Conservation (phyloP, 2,888 invertebrate species). For the Diabrotica balteata region DNA sequence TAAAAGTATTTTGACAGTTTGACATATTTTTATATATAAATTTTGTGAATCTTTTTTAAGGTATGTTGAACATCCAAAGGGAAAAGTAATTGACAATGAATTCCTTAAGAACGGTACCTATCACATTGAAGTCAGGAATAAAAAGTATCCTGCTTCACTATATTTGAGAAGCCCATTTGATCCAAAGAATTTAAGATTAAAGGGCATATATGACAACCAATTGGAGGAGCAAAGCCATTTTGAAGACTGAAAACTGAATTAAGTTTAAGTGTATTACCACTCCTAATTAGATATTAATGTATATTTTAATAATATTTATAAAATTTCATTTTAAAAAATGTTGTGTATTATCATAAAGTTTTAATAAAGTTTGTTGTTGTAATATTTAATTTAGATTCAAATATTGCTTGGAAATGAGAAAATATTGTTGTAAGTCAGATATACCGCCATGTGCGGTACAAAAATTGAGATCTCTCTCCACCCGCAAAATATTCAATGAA, state of each 20-base stretch:
- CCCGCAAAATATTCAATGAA: too few relatives aligned
- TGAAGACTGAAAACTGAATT: slow-evolving; percentile 54
- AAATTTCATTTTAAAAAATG: not conserved
- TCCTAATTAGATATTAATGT: too few relatives aligned
- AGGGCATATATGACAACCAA: slow-evolving; percentile 70
- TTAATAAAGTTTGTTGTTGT: too few relatives aligned
- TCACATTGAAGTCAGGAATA: slow-evolving; percentile 82
- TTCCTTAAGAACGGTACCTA: slow-evolving; percentile 76
- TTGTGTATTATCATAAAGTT: too few relatives aligned
- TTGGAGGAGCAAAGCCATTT: slow-evolving; percentile 59
- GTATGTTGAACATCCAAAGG: slow-evolving; percentile 66
- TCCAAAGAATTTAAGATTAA: slow-evolving; percentile 75
- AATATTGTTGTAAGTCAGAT: too few relatives aligned
- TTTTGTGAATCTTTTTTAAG: slow-evolving; percentile 49
- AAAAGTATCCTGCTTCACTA: slow-evolving; percentile 72
- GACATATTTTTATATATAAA: too few relatives aligned
- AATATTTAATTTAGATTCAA: too few relatives aligned
- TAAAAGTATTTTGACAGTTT: too few relatives aligned
- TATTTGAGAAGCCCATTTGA: slow-evolving; percentile 83
- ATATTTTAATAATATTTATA: not conserved
- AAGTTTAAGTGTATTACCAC: too few relatives aligned
- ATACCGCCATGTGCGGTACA: too few relatives aligned
- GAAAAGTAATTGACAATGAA: slow-evolving; percentile 68
- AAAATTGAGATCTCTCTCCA: too few relatives aligned
- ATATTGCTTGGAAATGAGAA: too few relatives aligned